These are phyloP conservation scores for Sitta carolinensis DNA, from an alignment of 2,797 vertebrate species.

Conservation along the genomic window DNA sequence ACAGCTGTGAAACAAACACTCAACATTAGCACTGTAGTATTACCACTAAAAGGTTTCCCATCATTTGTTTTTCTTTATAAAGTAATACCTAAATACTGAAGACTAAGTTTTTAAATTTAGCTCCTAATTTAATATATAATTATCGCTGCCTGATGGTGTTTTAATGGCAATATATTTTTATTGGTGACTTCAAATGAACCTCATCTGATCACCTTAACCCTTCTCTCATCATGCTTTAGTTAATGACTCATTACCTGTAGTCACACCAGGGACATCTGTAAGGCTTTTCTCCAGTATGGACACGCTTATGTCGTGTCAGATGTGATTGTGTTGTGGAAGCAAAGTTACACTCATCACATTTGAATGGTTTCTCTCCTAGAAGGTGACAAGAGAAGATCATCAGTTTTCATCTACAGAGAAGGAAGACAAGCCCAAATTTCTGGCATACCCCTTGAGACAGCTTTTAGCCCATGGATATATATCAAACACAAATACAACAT, in stretches of 20 bases:
- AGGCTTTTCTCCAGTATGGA: slow-evolving; percentile 98
- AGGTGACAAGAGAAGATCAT: slow-evolving; percentile 48
- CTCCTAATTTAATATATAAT: slow-evolving; percentile 87
- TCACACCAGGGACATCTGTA: slow-evolving; percentile 99
- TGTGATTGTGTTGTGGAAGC: slow-evolving; percentile 98
- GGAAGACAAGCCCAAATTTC: not conserved
- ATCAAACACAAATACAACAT: not conserved
- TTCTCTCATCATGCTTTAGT: slow-evolving; percentile 66
- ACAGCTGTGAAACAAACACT: slow-evolving; percentile 76
- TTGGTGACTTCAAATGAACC: slow-evolving; percentile 26
- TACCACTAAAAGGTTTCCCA: slow-evolving; percentile 64
- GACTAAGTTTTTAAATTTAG: slow-evolving; percentile 87
- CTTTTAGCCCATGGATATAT: not conserved
- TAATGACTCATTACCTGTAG: slow-evolving; percentile 90
- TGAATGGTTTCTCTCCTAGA: slow-evolving; percentile 96
- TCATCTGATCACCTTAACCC: slow-evolving; percentile 64
- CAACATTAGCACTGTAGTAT: slow-evolving; percentile 51
- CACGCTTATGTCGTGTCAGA: slow-evolving; percentile 93
- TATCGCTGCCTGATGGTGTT: slow-evolving; percentile 73
- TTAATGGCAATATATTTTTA: slow-evolving; percentile 46
- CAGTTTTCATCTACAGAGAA: not conserved
- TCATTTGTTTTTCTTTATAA: slow-evolving; percentile 68
- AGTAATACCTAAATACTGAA: slow-evolving; percentile 59
- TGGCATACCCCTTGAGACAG: not conserved
- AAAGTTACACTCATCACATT: slow-evolving; percentile 95